phyloP scores from a whole-genome alignment of 2,888 invertebrate genomes.

The Teleiodes luculella region DNA sequence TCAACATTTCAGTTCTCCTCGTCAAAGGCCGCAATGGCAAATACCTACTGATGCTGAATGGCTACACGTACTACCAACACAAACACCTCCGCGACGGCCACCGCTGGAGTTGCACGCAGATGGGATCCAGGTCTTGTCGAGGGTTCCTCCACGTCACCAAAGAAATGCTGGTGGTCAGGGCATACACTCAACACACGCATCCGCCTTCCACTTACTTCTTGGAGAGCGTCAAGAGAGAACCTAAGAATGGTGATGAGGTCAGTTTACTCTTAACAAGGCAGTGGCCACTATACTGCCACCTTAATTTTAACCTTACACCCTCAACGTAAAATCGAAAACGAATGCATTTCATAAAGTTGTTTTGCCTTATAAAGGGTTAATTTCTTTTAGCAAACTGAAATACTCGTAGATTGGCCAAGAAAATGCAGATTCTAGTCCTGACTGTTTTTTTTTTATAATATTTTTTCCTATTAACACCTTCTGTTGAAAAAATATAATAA shows the following conservation, averaged over 20 bases:
- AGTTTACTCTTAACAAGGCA: too few relatives aligned
- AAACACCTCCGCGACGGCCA: slow-evolving; percentile 63
- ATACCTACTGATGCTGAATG: slow-evolving; percentile 62
- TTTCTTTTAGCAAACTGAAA: too few relatives aligned
- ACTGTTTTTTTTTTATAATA: too few relatives aligned
- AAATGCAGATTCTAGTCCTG: too few relatives aligned
- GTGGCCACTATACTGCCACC: too few relatives aligned
- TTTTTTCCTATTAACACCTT: too few relatives aligned
- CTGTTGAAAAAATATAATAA: too few relatives aligned
- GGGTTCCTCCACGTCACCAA: slow-evolving; percentile 66
- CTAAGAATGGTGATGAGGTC: background rate
- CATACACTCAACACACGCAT: slow-evolving; percentile 63
- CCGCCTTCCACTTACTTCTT: slow-evolving; percentile 59
- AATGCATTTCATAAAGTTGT: too few relatives aligned
- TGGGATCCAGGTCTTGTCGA: slow-evolving; percentile 69
- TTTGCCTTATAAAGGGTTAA: too few relatives aligned
- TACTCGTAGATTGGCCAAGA: too few relatives aligned
- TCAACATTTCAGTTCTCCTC: slow-evolving; percentile 56
- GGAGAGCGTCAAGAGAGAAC: slow-evolving; percentile 28
- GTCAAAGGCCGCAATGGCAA: slow-evolving; percentile 68
- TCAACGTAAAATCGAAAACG: too few relatives aligned
- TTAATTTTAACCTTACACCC: too few relatives aligned
- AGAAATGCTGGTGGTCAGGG: slow-evolving; percentile 62
- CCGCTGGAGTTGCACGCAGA: slow-evolving; percentile 73
- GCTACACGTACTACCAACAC: slow-evolving; percentile 71